Evolutionary conservation across 2,113 vertebrate genomes (phyloP).

Genomic region (Xiphorhynchus elegans): DNA sequence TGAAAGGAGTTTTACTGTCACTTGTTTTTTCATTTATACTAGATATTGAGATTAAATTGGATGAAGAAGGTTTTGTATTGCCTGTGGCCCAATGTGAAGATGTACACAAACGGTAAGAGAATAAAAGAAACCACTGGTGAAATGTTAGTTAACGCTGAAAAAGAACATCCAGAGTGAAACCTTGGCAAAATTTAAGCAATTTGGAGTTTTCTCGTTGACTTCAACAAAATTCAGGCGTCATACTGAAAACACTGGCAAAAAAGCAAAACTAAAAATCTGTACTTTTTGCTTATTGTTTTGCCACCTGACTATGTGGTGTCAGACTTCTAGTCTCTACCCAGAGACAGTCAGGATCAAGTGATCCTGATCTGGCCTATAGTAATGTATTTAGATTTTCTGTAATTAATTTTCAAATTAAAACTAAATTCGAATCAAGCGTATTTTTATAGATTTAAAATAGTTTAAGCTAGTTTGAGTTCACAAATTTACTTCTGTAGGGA

Average conservation of each 20-base stretch:
- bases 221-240: not conserved
- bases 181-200: not conserved
- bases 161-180: not conserved
- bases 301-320: not conserved
- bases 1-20: not conserved
- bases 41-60: conserved; percentile 94
- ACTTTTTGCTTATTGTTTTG: not conserved
- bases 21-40: conserved; percentile 14
- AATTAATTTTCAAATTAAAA: not conserved
- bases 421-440: not conserved
- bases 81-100: conserved; percentile 78
- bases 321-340: not conserved
- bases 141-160: not conserved
- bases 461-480: not conserved
- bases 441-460: not conserved
- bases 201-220: not conserved
- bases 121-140: not conserved
- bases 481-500: not conserved
- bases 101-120: conserved; percentile 80
- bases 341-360: not conserved
- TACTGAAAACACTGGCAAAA: not conserved
- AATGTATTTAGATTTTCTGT: not conserved
- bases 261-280: not conserved
- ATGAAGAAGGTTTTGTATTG: conserved; percentile 87
- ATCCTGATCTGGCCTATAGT: not conserved